Conservation (phyloP, 2,797 vertebrate genomes). For the Bryconaethiops microstoma region DNA sequence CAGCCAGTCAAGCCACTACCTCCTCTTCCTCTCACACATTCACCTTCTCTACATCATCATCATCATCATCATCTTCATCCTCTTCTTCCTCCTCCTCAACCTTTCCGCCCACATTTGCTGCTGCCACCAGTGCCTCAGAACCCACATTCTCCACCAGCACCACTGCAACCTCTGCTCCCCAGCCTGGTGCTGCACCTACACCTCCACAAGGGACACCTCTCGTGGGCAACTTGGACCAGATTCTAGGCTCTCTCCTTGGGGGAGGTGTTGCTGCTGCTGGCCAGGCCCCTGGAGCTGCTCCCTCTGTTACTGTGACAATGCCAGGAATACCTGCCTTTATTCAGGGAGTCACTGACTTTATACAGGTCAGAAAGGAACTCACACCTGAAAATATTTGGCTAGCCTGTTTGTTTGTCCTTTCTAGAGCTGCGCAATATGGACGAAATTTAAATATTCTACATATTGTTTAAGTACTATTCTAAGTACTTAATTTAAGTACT, state of each 20-base stretch:
- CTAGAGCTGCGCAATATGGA: too few relatives aligned
- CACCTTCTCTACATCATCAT: constrained; percentile 68
- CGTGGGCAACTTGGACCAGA: constrained; percentile 79
- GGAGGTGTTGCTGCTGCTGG: constrained; percentile 70
- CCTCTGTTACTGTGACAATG: constrained; percentile 87
- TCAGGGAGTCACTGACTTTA: constrained; percentile 88
- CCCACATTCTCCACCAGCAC: constrained; percentile 68
- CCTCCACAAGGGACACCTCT: constrained; percentile 68
- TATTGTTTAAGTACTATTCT: too few relatives aligned
- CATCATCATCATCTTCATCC: constrained; percentile 56
- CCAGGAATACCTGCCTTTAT: constrained; percentile 88
- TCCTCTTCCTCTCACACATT: constrained; percentile 71
- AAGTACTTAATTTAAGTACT: too few relatives aligned
- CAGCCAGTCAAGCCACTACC: constrained; percentile 66
- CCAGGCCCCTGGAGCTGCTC: constrained; percentile 60
- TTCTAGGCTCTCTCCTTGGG: constrained; percentile 85
- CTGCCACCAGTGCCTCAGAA: constrained; percentile 74
- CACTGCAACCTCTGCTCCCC: constrained; percentile 47
- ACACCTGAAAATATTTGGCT: background rate
- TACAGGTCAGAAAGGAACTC: constrained; percentile 78
- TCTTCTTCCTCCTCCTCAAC: constrained; percentile 51
- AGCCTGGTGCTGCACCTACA: constrained; percentile 61
- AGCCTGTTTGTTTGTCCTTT: background rate
- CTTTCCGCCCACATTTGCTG: constrained; percentile 24
- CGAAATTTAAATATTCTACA: too few relatives aligned